These are phyloP conservation scores for Penaeus indicus DNA, from an alignment of 1,140 invertebrate genomes.

Conservation along the genomic window DNA sequence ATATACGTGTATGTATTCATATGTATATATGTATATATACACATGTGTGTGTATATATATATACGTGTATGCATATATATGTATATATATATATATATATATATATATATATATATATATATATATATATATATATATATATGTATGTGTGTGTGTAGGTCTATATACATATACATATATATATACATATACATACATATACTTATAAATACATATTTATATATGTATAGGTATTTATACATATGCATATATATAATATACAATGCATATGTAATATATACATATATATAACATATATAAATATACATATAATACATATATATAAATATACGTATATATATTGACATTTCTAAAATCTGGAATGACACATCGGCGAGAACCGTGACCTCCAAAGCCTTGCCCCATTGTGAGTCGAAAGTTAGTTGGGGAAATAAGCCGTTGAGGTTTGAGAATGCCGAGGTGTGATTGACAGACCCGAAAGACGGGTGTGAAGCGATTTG, in stretches of 20 bases:
- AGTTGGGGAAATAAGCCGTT: too few species aligned
- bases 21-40: not conserved
- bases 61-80: not conserved
- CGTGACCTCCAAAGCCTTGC: not conserved
- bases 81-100: not conserved
- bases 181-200: conserved; percentile 12
- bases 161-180: conserved; percentile 12
- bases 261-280: too few species aligned
- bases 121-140: too few species aligned
- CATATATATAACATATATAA: too few species aligned
- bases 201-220: not conserved
- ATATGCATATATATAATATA: not conserved
- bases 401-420: too few species aligned
- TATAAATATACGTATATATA: not conserved
- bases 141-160: too few species aligned
- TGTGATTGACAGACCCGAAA: too few species aligned
- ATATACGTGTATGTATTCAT: not conserved
- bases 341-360: not conserved
- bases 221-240: not conserved
- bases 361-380: not conserved
- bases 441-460: too few species aligned
- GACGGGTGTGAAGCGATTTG: too few species aligned
- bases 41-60: not conserved
- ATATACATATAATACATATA: not conserved
- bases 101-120: not conserved